Evolutionary conservation across 2,888 invertebrate genomes (phyloP), one percentile per base, ranked within the genome.

Genomic region (Allygus modestus): DNA sequence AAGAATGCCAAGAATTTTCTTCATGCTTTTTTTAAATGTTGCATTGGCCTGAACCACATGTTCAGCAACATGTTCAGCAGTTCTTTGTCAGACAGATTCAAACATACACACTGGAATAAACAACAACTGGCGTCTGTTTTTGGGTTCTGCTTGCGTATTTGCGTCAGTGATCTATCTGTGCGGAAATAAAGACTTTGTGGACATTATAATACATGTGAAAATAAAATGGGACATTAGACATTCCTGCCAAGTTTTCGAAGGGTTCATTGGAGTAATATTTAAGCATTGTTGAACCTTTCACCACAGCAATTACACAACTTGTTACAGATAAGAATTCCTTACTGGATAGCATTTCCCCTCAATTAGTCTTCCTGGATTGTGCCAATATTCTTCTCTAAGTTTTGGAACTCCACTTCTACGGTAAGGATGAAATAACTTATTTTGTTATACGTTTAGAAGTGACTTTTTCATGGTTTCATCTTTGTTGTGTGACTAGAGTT

Each of bases 291-390:
- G 79, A 79, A 58, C 58, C 31, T 54, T 79, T 79, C 73, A 75
- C 83, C 83, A 75, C 75, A 83, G 83, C 75, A 83, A 83, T 41
- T 87, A 86, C 86, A 85, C 85, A 87, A 87, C 86, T 85, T 87
- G 87, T 87, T 87, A 86, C 87, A 87, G 87, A 83, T 83, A 83
- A 75, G 75, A 83, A 83, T 26, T 79, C 79, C 79, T 79, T 58
- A 58, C 79, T 58, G 79, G 79, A 79, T 79, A 54, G 54, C 51
- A 77, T 79, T 79, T 58, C 46, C 23, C 73, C 37, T 43, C 73
- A 73, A 43, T 77, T 79, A 79, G 79, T 79, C 79, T 79, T 79
- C 79, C 79, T 79, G 79, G 79, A 79, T 58, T 79, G 79, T 79
- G 79, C 79, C 79, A 79, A 79, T 79, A 46, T 79, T 79, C 54